Percentiles rank a stretch among this genome's conserved stretches.
These are phyloP conservation scores for Bathynomus jamesi DNA, from an alignment of 1,140 invertebrate species.

Conservation along the genomic window DNA sequence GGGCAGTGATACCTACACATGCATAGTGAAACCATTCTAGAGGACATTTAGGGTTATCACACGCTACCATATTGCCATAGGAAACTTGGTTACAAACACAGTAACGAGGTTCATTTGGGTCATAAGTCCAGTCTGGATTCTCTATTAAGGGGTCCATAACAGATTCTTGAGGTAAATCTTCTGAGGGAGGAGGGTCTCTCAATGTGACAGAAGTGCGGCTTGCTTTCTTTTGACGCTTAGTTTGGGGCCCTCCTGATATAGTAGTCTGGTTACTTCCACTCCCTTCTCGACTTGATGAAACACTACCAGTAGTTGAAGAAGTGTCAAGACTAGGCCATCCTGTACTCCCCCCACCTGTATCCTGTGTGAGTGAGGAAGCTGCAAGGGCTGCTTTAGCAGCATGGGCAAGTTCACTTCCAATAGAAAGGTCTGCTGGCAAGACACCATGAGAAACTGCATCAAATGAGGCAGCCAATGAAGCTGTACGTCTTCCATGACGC, in stretches of 20 bases:
- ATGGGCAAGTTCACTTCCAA: slow-evolving; percentile 61
- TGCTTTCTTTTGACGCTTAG: slow-evolving; percentile 60
- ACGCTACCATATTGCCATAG: slow-evolving; percentile 98
- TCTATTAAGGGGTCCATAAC: slow-evolving; percentile 41
- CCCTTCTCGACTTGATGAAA: slow-evolving; percentile 2
- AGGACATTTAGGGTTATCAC: slow-evolving; percentile 91
- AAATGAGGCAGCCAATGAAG: slow-evolving; percentile 88
- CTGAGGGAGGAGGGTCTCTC: slow-evolving; percentile 30
- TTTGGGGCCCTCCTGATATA: slow-evolving; percentile 37
- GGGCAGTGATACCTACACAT: slow-evolving; percentile 89
- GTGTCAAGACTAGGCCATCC: background rate
- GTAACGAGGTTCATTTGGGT: slow-evolving; percentile 90
- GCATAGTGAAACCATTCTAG: slow-evolving; percentile 99
- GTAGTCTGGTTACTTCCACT: slow-evolving; percentile 1
- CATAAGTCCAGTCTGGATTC: slow-evolving; percentile 68
- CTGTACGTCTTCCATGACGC: slow-evolving; percentile 86
- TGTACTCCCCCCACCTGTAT: slow-evolving; percentile 7
- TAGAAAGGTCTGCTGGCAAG: slow-evolving; percentile 51
- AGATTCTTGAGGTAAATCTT: slow-evolving; percentile 31
- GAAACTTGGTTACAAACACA: slow-evolving; percentile 97
- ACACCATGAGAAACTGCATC: slow-evolving; percentile 61
- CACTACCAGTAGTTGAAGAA: slow-evolving; percentile 6
- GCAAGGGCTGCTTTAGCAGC: slow-evolving; percentile 70
- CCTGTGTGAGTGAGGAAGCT: slow-evolving; percentile 47
- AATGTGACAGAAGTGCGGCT: background rate